Percentiles rank a stretch among this genome's conserved stretches.
These are phyloP conservation scores for Toxotes chatareus DNA, from an alignment of 2,113 vertebrate species.

Conservation along the genomic window DNA sequence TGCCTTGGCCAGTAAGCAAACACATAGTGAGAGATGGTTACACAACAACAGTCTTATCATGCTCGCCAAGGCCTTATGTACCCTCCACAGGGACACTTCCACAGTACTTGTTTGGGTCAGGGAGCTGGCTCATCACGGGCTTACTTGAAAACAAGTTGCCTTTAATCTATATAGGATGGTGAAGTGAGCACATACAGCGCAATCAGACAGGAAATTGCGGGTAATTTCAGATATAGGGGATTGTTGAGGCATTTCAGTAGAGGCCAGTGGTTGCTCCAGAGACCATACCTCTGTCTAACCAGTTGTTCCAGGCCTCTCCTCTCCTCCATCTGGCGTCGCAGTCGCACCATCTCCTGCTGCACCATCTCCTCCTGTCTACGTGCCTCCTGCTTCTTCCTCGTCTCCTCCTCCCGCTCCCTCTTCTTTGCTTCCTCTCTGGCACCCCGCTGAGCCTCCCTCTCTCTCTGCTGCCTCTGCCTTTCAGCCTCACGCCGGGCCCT, in stretches of 20 bases:
- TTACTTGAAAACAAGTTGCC: conserved; percentile 2
- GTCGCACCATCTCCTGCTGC: conserved; percentile 89
- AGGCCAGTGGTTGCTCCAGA: conserved; percentile 4
- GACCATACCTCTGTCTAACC: conserved; percentile 84
- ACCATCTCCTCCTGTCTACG: conserved; percentile 88
- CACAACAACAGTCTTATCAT: not conserved
- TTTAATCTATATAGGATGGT: conserved; percentile 2
- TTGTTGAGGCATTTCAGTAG: conserved; percentile 5
- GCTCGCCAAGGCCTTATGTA: not conserved
- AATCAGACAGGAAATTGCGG: conserved; percentile 5
- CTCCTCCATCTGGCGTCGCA: conserved; percentile 89
- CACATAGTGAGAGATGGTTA: not conserved
- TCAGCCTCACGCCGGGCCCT: conserved; percentile 84
- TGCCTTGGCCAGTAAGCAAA: not conserved
- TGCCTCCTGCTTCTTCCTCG: conserved; percentile 83
- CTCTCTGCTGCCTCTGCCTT: conserved; percentile 81
- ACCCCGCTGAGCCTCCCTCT: conserved; percentile 79
- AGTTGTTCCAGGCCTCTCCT: conserved; percentile 81
- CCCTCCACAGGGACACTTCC: not conserved
- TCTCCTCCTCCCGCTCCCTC: conserved; percentile 83
- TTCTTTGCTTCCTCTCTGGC: conserved; percentile 83
- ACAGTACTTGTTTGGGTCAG: conserved; percentile 3
- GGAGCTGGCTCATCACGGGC: conserved; percentile 4
- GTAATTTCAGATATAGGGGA: conserved; percentile 5
- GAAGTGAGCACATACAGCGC: conserved; percentile 1